Conservation (phyloP, 2,888 invertebrate genomes). For the Dryobota labecula region DNA sequence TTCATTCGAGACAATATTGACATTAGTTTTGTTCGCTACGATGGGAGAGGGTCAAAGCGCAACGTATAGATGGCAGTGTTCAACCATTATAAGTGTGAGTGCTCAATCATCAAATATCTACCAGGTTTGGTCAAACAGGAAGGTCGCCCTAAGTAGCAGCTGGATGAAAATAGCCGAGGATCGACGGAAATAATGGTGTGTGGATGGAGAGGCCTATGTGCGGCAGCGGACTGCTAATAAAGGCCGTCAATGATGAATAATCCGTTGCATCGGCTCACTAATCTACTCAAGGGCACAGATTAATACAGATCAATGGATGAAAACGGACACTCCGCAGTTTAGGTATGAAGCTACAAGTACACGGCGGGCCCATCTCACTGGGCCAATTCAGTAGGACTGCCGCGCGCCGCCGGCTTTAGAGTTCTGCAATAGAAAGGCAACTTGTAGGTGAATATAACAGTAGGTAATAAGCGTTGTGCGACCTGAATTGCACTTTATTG, state of each 20-base stretch:
- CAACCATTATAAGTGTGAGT: neutral
- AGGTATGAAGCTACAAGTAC: too few relatives aligned
- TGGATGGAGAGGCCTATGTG: neutral
- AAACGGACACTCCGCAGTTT: too few relatives aligned
- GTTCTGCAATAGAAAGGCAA: too few relatives aligned
- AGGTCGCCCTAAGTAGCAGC: neutral
- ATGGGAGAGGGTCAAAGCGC: neutral
- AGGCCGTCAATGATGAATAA: neutral
- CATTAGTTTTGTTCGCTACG: neutral
- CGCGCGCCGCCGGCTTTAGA: too few relatives aligned
- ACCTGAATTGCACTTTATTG: too few relatives aligned
- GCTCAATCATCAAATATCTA: too few relatives aligned
- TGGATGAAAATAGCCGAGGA: neutral
- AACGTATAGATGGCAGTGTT: neutral
- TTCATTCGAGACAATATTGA: neutral
- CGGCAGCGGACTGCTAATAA: neutral
- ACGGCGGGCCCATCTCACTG: too few relatives aligned
- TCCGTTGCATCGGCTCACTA: slow-evolving; percentile 36
- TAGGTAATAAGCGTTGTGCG: too few relatives aligned
- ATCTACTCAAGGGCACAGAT: slow-evolving; percentile 36
- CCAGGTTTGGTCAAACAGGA: too few relatives aligned
- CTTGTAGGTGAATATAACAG: too few relatives aligned
- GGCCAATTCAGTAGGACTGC: too few relatives aligned
- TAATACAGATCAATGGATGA: too few relatives aligned
- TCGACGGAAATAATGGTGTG: neutral